A percentile compares a stretch with the other conserved stretches of the same genome.
These are phyloP conservation scores for Capreolus pygargus DNA, from an alignment of 2,113 vertebrate species.

Conservation along the genomic window DNA sequence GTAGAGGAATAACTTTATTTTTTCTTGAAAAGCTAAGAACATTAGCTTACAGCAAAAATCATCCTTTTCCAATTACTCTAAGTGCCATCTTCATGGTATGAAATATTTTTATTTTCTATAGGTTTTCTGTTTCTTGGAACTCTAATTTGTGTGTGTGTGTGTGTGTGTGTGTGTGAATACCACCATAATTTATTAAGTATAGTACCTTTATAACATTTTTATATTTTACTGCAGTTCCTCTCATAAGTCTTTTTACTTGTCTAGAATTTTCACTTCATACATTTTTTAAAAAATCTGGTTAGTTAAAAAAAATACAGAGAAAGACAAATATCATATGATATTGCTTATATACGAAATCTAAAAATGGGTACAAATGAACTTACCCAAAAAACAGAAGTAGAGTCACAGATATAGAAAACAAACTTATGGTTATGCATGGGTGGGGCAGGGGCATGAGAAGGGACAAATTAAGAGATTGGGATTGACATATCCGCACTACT, in stretches of 20 bases:
- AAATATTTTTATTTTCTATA: background rate
- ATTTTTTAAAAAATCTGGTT: background rate
- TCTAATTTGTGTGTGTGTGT: background rate
- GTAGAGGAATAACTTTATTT: background rate
- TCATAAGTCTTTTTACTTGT: background rate
- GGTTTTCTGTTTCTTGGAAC: background rate
- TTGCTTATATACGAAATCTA: background rate
- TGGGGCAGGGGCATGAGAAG: background rate
- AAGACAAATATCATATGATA: background rate
- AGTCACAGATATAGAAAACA: background rate
- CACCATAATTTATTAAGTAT: background rate
- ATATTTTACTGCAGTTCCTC: background rate
- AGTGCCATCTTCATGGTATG: background rate
- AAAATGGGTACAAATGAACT: background rate
- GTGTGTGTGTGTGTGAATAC: background rate
- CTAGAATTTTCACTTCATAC: background rate
- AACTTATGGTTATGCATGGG: background rate
- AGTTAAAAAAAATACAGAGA: background rate
- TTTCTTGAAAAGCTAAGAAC: background rate
- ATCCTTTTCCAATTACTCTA: background rate
- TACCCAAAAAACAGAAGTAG: background rate
- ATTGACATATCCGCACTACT: background rate
- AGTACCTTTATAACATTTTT: conserved; percentile 24
- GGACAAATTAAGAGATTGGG: background rate
- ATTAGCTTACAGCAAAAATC: background rate